phyloP scores from a whole-genome alignment of 2,797 vertebrate species.

The Macroramphosus scolopax region DNA sequence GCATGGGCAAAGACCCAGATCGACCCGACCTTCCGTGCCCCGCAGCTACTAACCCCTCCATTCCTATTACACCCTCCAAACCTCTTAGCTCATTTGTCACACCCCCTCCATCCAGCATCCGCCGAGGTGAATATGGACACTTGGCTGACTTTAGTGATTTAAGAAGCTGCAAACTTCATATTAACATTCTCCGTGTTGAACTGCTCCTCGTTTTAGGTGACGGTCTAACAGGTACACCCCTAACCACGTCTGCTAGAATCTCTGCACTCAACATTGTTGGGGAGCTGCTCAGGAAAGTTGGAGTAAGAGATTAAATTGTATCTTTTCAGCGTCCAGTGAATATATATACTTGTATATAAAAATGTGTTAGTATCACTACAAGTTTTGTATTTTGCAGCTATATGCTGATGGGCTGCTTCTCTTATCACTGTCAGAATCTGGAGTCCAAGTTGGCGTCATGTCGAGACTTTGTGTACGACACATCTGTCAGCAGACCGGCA shows the following conservation, averaged over 20 bases:
- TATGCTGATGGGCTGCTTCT: neutral
- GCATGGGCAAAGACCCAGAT: slow-evolving; percentile 74
- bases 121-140: slow-evolving; percentile 76
- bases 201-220: slow-evolving; percentile 74
- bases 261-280: slow-evolving; percentile 97
- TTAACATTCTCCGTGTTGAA: too few relatives aligned
- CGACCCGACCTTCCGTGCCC: slow-evolving; percentile 77
- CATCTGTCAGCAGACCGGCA: slow-evolving; percentile 74
- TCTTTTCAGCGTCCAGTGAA: too few relatives aligned
- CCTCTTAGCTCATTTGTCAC: slow-evolving; percentile 72
- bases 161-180: neutral
- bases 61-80: slow-evolving; percentile 78
- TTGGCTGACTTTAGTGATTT: neutral
- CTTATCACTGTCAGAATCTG: slow-evolving; percentile 82
- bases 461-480: slow-evolving; percentile 90
- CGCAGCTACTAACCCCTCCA: slow-evolving; percentile 63
- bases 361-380: neutral
- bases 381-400: neutral
- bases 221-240: slow-evolving; percentile 83
- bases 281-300: slow-evolving; percentile 95
- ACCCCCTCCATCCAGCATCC: slow-evolving; percentile 76
- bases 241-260: slow-evolving; percentile 94
- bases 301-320: slow-evolving; percentile 78
- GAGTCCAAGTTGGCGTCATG: slow-evolving; percentile 97
- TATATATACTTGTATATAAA: neutral